Conservation (phyloP, 2,888 invertebrate genomes). For the Scelioninae gen. 1 region DNA sequence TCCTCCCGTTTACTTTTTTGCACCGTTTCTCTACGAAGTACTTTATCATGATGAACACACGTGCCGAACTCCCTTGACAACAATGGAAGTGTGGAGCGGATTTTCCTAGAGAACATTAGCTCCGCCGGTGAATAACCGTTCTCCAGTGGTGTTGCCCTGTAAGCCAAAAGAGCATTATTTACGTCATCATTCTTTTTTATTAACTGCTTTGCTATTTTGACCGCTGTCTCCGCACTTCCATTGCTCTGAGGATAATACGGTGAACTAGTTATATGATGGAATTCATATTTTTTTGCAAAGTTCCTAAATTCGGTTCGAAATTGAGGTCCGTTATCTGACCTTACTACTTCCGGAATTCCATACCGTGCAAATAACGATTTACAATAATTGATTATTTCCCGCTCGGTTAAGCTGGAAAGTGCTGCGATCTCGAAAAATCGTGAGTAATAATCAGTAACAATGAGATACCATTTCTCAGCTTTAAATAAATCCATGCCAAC, state of each 20-base stretch:
- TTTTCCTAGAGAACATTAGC: background rate
- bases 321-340: slow-evolving; percentile 53
- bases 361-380: slow-evolving; percentile 38
- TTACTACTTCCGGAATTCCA: slow-evolving; percentile 45
- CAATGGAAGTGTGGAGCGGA: background rate
- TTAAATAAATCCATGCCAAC: slow-evolving; percentile 70
- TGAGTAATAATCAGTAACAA: slow-evolving; percentile 70
- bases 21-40: background rate
- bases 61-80: background rate
- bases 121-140: slow-evolving; percentile 3
- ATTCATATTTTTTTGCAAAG: slow-evolving; percentile 60
- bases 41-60: background rate
- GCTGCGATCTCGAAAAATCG: slow-evolving; percentile 65
- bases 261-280: slow-evolving; percentile 68
- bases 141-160: background rate
- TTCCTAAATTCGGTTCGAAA: slow-evolving; percentile 52
- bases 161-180: background rate
- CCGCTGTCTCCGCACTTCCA: slow-evolving; percentile 66
- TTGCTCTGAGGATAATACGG: slow-evolving; percentile 71
- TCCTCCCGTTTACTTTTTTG: background rate
- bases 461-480: slow-evolving; percentile 61
- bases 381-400: slow-evolving; percentile 42
- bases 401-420: slow-evolving; percentile 43
- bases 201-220: slow-evolving; percentile 32
- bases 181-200: background rate